Percentiles rank a stretch among this genome's conserved stretches.
These are phyloP conservation scores for Epinephelus lanceolatus DNA, from an alignment of 2,113 vertebrate species.

Conservation along the genomic window DNA sequence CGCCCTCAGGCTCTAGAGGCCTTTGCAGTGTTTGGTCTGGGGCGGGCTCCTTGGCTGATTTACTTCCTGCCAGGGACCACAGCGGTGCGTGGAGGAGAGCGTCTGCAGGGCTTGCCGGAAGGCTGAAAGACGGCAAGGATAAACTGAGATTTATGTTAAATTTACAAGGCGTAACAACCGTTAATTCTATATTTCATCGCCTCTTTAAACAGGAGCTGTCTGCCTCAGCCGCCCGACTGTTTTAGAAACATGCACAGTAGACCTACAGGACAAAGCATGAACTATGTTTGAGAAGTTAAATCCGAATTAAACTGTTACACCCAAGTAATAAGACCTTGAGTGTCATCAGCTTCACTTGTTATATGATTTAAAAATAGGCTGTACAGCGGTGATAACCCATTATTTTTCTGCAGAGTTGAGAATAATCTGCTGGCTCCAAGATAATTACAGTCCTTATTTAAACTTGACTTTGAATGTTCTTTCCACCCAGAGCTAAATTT, in stretches of 20 bases:
- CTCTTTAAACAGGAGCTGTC: slow-evolving; percentile 38
- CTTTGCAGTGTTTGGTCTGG: slow-evolving; percentile 73
- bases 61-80: slow-evolving; percentile 77
- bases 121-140: slow-evolving; percentile 56
- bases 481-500: slow-evolving; percentile 60
- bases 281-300: neutral
- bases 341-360: slow-evolving; percentile 2
- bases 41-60: slow-evolving; percentile 70
- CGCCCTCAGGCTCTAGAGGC: slow-evolving; percentile 71
- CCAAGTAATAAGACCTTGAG: neutral
- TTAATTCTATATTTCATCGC: slow-evolving; percentile 35
- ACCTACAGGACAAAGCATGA: neutral
- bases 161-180: slow-evolving; percentile 38
- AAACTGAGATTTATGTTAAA: slow-evolving; percentile 61
- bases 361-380: slow-evolving; percentile 49
- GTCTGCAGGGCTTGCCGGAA: slow-evolving; percentile 57
- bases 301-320: slow-evolving; percentile 5
- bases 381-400: slow-evolving; percentile 48
- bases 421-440: slow-evolving; percentile 58
- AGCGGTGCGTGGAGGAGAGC: slow-evolving; percentile 58
- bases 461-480: slow-evolving; percentile 59
- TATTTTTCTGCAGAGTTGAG: slow-evolving; percentile 61
- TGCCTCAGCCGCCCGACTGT: neutral
- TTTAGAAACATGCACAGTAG: neutral
- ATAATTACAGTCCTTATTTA: slow-evolving; percentile 72